Conservation (phyloP, 1,140 invertebrate species). For the Arctopsyche grandis region DNA sequence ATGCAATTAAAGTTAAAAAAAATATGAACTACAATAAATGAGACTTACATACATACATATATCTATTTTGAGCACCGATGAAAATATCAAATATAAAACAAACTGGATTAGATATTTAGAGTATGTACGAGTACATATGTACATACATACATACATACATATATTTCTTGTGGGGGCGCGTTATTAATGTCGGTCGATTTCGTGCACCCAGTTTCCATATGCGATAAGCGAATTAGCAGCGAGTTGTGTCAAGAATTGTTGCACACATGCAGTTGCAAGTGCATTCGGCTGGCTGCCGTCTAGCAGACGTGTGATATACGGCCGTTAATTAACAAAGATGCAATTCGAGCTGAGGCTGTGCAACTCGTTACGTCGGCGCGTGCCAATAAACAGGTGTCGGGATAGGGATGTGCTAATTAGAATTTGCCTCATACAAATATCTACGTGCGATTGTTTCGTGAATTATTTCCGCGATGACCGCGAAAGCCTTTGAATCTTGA, state of each 20-base stretch:
- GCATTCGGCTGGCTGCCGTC: conserved; percentile 17
- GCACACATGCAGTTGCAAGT: conserved; percentile 17
- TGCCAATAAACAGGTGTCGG: conserved; percentile 41
- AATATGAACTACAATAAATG: too few species aligned
- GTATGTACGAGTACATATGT: too few species aligned
- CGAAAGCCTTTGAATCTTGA: background rate
- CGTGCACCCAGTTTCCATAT: background rate
- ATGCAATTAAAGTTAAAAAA: too few species aligned
- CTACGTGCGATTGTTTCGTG: conserved; percentile 15
- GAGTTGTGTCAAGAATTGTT: conserved; percentile 18
- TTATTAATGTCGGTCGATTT: conserved; percentile 1
- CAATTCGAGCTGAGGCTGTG: conserved; percentile 17
- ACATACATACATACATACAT: too few species aligned
- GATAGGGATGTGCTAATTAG: conserved; percentile 42
- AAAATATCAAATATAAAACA: too few species aligned
- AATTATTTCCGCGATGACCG: conserved; percentile 13
- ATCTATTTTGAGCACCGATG: too few species aligned
- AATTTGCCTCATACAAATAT: conserved; percentile 44
- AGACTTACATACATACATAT: too few species aligned
- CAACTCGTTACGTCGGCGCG: background rate
- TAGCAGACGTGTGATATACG: conserved; percentile 28
- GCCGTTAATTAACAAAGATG: conserved; percentile 44
- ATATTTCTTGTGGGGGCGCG: too few species aligned
- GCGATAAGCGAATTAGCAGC: conserved; percentile 18
- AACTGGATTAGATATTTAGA: too few species aligned